These are phyloP conservation scores for Pachyrhynchus sulphureomaculatus DNA, from an alignment of 1,140 invertebrate species.

Conservation along the genomic window DNA sequence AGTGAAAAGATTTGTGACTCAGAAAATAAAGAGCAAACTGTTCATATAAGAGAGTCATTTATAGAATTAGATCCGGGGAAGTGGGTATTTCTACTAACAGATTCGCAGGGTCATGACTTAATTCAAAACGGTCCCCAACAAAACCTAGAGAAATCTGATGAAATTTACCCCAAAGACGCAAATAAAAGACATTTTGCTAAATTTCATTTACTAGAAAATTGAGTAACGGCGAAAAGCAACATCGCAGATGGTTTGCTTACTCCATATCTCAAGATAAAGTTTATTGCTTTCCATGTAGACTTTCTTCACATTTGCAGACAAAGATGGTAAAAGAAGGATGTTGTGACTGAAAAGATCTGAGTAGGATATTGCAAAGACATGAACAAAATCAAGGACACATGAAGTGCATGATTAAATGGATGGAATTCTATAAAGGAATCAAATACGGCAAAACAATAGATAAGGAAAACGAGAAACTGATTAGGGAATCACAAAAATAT, in stretches of 20 bases:
- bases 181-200: constrained; percentile 1
- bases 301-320: constrained; percentile 40
- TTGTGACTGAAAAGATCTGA: constrained; percentile 39
- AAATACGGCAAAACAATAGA: constrained; percentile 41
- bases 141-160: background rate
- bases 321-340: constrained; percentile 40
- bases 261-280: constrained; percentile 1
- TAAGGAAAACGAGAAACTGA: constrained; percentile 36
- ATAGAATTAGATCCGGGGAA: background rate
- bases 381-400: constrained; percentile 40
- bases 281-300: constrained; percentile 42
- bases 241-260: constrained; percentile 3
- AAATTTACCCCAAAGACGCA: background rate
- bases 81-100: background rate
- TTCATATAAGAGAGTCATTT: background rate
- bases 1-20: background rate
- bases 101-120: background rate
- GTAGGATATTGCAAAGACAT: constrained; percentile 34
- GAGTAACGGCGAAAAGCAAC: constrained; percentile 6
- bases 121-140: background rate
- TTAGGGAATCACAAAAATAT: constrained; percentile 40
- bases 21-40: background rate
- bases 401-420: constrained; percentile 37
- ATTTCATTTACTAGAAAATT: background rate
- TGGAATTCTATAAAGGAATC: constrained; percentile 38